phyloP scores from a whole-genome alignment of 2,113 vertebrate genomes.

The Toxotes jaculatrix region DNA sequence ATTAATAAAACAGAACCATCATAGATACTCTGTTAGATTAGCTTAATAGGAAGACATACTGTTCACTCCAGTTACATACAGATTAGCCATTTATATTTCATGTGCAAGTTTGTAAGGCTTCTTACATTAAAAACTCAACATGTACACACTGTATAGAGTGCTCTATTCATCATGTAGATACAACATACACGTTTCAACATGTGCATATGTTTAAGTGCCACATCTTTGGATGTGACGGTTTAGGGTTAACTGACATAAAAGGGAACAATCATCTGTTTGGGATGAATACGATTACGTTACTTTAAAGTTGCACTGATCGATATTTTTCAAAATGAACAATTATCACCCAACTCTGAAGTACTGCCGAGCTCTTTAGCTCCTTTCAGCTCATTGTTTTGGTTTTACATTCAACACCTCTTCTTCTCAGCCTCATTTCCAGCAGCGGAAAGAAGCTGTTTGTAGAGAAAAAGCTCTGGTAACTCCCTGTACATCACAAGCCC shows the following conservation, averaged over 20 bases:
- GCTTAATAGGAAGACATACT: slow-evolving; percentile 32
- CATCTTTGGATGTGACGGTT: not conserved
- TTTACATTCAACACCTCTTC: not conserved
- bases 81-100: slow-evolving; percentile 26
- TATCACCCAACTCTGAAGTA: not conserved
- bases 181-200: not conserved
- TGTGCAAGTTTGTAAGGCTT: slow-evolving; percentile 47
- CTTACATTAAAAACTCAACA: slow-evolving; percentile 43
- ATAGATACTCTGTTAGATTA: not conserved
- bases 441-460: not conserved
- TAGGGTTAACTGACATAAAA: not conserved
- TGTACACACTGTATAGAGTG: not conserved
- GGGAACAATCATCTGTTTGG: not conserved
- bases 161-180: slow-evolving; percentile 11
- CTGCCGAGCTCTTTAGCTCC: not conserved
- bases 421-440: not conserved
- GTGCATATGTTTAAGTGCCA: slow-evolving; percentile 15
- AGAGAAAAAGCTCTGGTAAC: not conserved
- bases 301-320: slow-evolving; percentile 6
- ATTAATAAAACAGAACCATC: slow-evolving; percentile 8
- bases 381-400: not conserved
- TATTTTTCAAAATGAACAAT: not conserved
- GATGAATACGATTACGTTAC: not conserved
- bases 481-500: not conserved
- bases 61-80: not conserved